A percentile compares a stretch with the other conserved stretches of the same genome.
These are phyloP conservation scores for Dolichopus griseipennis DNA, from an alignment of 2,888 invertebrate genomes.

Conservation along the genomic window DNA sequence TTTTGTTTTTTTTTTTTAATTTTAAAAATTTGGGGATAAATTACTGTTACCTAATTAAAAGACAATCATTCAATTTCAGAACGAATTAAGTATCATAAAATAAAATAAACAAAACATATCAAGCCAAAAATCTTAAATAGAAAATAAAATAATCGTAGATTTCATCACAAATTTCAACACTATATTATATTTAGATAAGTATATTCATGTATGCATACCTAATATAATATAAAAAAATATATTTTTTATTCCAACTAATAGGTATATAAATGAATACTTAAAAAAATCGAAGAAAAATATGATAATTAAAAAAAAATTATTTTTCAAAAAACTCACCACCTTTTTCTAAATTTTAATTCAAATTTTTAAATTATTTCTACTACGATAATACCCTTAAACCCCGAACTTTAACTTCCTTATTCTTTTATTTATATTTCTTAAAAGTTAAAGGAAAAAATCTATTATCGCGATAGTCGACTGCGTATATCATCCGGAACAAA, in stretches of 20 bases:
- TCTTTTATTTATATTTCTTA: no score
- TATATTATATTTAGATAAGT: not conserved
- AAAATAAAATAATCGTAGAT: not conserved
- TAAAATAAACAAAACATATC: not conserved
- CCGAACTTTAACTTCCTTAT: no score
- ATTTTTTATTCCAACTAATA: not conserved
- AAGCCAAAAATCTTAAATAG: no score
- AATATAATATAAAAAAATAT: not conserved
- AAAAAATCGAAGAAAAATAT: not conserved
- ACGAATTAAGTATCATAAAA: not conserved
- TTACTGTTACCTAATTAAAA: not conserved
- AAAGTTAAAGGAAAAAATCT: not conserved
- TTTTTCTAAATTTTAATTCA: no score
- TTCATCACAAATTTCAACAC: not conserved
- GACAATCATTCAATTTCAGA: not conserved
- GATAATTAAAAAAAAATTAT: not conserved
- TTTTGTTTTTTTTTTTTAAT: no score
- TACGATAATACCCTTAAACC: no score
- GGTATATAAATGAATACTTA: not conserved
- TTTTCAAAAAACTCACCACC: no score
- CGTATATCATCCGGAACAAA: constrained; percentile 9
- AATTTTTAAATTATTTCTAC: no score
- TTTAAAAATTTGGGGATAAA: not conserved
- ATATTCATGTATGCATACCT: no score
- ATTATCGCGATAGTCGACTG: not conserved